Evolutionary conservation across 2,888 invertebrate genomes (phyloP).

Genomic region (Watsonalla cultraria): DNA sequence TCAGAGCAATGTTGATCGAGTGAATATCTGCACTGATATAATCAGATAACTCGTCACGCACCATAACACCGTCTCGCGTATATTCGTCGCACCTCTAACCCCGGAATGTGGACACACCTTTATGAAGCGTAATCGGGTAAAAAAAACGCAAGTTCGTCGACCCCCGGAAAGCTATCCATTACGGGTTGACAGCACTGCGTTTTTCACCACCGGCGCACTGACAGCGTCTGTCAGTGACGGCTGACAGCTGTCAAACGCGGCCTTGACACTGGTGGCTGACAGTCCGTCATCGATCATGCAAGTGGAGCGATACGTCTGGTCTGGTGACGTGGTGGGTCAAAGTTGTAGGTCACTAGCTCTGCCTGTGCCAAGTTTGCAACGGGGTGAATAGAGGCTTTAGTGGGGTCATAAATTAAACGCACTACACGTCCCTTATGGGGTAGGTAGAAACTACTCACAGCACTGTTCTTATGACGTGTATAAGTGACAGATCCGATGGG

Average conservation of each 20-base stretch:
- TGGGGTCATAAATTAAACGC: no score
- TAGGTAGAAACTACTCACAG: no score
- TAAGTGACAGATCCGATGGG: no score
- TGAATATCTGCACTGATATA: not conserved
- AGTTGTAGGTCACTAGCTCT: not conserved
- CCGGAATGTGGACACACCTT: slow-evolving; percentile 9
- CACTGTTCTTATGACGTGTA: no score
- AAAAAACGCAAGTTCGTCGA: slow-evolving; percentile 43
- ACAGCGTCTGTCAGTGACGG: slow-evolving; percentile 24
- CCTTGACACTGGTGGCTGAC: slow-evolving; percentile 28
- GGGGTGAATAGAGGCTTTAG: no score
- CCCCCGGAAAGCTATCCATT: slow-evolving; percentile 68
- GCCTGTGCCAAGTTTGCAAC: no score
- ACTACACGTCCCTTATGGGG: no score
- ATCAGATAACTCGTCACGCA: not conserved
- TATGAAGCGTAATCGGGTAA: slow-evolving; percentile 7
- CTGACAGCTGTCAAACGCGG: slow-evolving; percentile 29
- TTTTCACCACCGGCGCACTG: slow-evolving; percentile 45
- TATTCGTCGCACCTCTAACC: not conserved
- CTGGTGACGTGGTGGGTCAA: slow-evolving; percentile 19
- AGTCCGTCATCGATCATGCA: slow-evolving; percentile 26
- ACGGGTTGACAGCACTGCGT: slow-evolving; percentile 60
- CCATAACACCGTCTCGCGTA: not conserved
- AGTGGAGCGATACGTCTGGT: slow-evolving; percentile 10
- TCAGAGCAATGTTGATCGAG: not conserved